Evolutionary conservation across 1,140 invertebrate genomes (phyloP).

Genomic region (Solenopsis fugax): DNA sequence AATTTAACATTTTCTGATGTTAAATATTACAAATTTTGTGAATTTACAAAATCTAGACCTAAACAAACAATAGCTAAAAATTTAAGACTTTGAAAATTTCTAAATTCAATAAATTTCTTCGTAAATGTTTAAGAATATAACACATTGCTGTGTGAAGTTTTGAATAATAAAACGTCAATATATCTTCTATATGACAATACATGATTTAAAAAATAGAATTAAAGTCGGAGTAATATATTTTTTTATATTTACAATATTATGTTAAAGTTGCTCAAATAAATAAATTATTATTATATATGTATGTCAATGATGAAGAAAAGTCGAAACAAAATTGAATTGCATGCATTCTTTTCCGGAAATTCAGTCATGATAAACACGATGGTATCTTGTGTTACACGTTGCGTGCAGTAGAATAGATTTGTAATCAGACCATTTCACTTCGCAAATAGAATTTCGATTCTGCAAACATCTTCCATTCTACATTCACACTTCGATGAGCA

Average conservation of each 20-base stretch:
- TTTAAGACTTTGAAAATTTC: no score
- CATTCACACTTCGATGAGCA: slow-evolving; percentile 49
- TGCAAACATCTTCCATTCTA: slow-evolving; percentile 38
- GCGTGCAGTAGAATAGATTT: slow-evolving; percentile 45
- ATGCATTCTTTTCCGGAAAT: slow-evolving; percentile 61
- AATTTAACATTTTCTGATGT: neutral
- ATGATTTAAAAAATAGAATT: neutral
- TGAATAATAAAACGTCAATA: no score
- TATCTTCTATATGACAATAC: neutral
- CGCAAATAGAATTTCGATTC: slow-evolving; percentile 60
- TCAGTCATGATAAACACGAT: slow-evolving; percentile 29
- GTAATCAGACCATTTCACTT: slow-evolving; percentile 57
- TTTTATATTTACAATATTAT: neutral
- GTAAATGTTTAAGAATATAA: no score
- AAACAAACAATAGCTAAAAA: no score
- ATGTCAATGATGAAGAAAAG: neutral
- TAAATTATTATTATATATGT: neutral
- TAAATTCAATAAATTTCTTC: no score
- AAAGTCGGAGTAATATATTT: neutral
- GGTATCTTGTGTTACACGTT: slow-evolving; percentile 34
- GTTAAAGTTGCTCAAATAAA: neutral
- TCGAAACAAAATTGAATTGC: neutral
- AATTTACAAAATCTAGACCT: neutral
- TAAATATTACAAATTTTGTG: neutral
- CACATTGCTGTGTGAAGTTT: no score